Evolutionary conservation across 2,113 vertebrate species (phyloP).

Genomic region (Anguilla japonica): DNA sequence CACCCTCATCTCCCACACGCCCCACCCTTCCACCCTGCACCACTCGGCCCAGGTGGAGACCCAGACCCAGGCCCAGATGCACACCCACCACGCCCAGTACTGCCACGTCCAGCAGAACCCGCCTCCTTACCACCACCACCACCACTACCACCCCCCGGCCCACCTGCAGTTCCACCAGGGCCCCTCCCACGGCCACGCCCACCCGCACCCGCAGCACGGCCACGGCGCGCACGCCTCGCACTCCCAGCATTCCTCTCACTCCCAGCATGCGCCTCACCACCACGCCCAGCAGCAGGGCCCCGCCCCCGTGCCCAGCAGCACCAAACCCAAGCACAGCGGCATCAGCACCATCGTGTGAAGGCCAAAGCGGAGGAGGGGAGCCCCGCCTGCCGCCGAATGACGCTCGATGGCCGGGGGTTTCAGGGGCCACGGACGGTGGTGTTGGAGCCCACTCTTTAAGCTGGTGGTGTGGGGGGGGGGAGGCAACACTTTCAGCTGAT

Average conservation of each 20-base stretch:
- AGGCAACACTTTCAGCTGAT: slow-evolving; percentile 35
- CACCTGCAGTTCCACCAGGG: slow-evolving; percentile 79
- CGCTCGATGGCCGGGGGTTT: slow-evolving; percentile 11
- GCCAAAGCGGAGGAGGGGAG: background rate
- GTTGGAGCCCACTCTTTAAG: slow-evolving; percentile 43
- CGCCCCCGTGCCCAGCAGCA: slow-evolving; percentile 62
- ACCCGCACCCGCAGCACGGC: slow-evolving; percentile 61
- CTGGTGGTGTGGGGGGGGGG: slow-evolving; percentile 47
- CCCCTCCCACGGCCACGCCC: slow-evolving; percentile 62
- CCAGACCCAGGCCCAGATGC: slow-evolving; percentile 65
- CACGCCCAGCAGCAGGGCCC: slow-evolving; percentile 73
- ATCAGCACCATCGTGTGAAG: slow-evolving; percentile 94
- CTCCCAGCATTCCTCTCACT: slow-evolving; percentile 65
- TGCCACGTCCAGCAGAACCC: slow-evolving; percentile 87
- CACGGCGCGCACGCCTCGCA: slow-evolving; percentile 60
- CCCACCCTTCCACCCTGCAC: slow-evolving; percentile 71
- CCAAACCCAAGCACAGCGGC: slow-evolving; percentile 93
- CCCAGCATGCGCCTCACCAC: slow-evolving; percentile 70
- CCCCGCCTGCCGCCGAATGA: background rate
- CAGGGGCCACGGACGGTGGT: background rate
- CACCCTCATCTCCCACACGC: slow-evolving; percentile 73
- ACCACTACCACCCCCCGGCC: slow-evolving; percentile 88
- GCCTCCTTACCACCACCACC: slow-evolving; percentile 91
- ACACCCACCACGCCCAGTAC: slow-evolving; percentile 80
- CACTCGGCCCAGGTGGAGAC: slow-evolving; percentile 74